Evolutionary conservation across 2,113 vertebrate genomes (phyloP), one percentile per base, ranked within the genome.

Genomic region (Amphiprion ocellaris): DNA sequence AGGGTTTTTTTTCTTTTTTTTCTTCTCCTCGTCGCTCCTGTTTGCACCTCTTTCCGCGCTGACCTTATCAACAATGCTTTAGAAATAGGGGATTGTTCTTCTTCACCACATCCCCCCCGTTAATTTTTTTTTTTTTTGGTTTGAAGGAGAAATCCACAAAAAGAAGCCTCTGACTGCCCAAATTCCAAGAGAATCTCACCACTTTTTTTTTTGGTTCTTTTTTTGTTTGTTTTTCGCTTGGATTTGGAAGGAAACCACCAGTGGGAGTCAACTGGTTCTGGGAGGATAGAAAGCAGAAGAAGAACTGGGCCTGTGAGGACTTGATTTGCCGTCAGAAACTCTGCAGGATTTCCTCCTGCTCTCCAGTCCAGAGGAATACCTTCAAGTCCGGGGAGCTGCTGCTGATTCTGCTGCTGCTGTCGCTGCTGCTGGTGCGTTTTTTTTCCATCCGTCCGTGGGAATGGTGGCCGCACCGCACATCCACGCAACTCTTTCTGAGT

Each of bases 321-420:
- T 91, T 84, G 76, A 82, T 46, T 53, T 56, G 54, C 77, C 82
- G 44, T 79, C 79, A 76, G 63, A 91, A 92, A 92, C 83, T 88
- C 91, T 84, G 88, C 90, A 89, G 90, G 89, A 89, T 92, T 85
- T 70, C 60, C 68, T 80, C 82, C 72, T 76, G 82, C 63, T 74
- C 71, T 68, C 82, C 87, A 54, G 81, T 90, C 83, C 85, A 85
- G 83, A 89, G 90, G 90, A 90, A 90, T 92, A 90, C 83, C 80
- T 88, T 69, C 79, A 77, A 39, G 84, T 89, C 83, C 78, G 72
- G 69, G 73, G 77, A 73, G 53, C 88, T 61, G 67, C 62, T 55
- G 19, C 87, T 39, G 76, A 65, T 62, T 74, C 33, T 86, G 78
- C 76, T 75, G 49, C 47, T 69, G 17, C 11, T 49, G 78, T 26